Conservation (phyloP, 1,140 invertebrate species). For the Scaptomyza graminum region DNA sequence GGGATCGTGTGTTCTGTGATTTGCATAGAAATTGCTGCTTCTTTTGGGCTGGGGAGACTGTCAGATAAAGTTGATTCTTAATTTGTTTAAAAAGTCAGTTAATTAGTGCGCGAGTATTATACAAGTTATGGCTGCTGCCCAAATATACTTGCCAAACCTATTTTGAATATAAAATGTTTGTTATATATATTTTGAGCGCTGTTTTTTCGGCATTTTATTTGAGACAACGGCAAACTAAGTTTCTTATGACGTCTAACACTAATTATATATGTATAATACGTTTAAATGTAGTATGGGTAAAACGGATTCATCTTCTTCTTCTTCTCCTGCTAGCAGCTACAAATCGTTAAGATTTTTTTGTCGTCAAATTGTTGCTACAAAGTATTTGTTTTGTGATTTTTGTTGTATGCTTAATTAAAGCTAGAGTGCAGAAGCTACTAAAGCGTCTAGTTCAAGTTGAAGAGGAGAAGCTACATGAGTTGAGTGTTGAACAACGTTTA, state of each 20-base stretch:
- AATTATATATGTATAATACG: conserved; percentile 34
- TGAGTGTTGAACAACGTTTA: conserved; percentile 31
- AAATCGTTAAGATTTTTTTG: too few relatives aligned
- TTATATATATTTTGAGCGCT: conserved; percentile 28
- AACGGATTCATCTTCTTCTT: not conserved
- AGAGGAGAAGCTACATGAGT: conserved; percentile 8
- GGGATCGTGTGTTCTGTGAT: conserved; percentile 1
- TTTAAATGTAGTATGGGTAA: conserved; percentile 29
- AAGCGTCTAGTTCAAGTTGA: conserved; percentile 45
- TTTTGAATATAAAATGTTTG: conserved; percentile 39
- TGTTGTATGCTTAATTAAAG: conserved; percentile 67
- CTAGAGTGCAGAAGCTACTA: conserved; percentile 55
- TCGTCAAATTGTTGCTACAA: conserved; percentile 12
- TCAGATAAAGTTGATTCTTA: conserved; percentile 29
- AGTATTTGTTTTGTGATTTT: conserved; percentile 44
- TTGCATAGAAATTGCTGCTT: conserved; percentile 7
- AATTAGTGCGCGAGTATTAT: conserved; percentile 28
- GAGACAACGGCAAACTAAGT: not conserved
- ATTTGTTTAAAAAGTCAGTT: conserved; percentile 28
- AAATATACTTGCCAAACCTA: conserved; percentile 1
- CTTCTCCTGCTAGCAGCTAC: not conserved
- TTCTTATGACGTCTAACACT: conserved; percentile 37
- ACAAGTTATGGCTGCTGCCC: conserved; percentile 23
- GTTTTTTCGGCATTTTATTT: conserved; percentile 24
- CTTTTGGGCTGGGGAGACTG: not conserved